Evolutionary conservation across 1,140 invertebrate genomes (phyloP), one percentile per base, ranked within the genome.

Genomic region (Portunus trituberculatus): DNA sequence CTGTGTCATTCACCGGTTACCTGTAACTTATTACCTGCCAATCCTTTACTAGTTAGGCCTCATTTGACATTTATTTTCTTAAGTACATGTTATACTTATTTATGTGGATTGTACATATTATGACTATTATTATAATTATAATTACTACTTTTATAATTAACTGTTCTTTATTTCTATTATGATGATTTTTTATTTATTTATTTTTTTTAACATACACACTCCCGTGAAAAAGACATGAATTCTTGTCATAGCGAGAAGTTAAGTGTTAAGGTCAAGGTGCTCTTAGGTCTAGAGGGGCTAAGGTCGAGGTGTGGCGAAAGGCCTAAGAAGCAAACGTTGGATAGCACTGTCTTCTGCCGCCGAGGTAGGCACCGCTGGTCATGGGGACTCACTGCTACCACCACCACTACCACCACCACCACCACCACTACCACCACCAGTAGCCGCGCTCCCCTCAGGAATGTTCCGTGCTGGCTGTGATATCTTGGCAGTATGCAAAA

Each of bases 171-270:
- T 94, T 93, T 76, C 88, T 82, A 94, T 91, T 93, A 93, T 84
- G 14, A 93, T 87, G 46, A 91, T 59, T 91, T 86, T 76, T 39
- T 93, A 10, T 45, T 93, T 86, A 93, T 67, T 95, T 88, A 52
- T 92, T 93, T 92, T 92, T 83, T 95, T 93, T 95, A 95, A 95
- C 94, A 95, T 88, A 92, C 93, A 95, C 91, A 95, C 94, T 95
- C 94, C 94, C 92, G 88, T 67, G 88, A 93, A 95, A 95, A 95
- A 95, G 94, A 95, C 94, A 95, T 45, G 84, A 52, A 95, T 59
- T 95, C 94, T 95, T 92, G 94, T 95, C 94, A 95, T 67, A 83
- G 83, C 92, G 25, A 39, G 94, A 95, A 95, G 94, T 92, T 92
- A 91, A 93, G 94, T 95, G 94, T 92, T 95, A 84, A 93, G 45